Evolutionary conservation across 2,888 invertebrate genomes (phyloP).

Genomic region (Dasysyrphus albostriatus): DNA sequence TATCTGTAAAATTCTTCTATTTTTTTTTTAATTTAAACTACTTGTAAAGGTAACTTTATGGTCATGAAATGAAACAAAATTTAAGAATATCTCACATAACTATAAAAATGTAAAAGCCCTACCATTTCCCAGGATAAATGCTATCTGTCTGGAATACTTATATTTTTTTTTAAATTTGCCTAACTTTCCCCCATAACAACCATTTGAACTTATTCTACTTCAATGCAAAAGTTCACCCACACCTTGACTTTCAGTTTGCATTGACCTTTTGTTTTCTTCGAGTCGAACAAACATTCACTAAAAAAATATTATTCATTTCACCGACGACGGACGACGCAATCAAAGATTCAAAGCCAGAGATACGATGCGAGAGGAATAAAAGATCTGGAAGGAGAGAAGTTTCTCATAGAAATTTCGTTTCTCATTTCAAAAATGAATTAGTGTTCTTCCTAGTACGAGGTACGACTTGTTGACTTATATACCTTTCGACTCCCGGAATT

Average conservation of each 20-base stretch:
- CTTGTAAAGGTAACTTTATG: no score
- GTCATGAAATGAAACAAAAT: no score
- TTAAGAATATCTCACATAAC: no score
- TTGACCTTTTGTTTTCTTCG: slow-evolving; percentile 47
- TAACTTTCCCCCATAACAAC: not conserved
- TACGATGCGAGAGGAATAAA: slow-evolving; percentile 9
- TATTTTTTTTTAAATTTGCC: not conserved
- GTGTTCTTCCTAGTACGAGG: slow-evolving; percentile 40
- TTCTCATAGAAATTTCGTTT: slow-evolving; percentile 40
- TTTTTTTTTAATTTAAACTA: no score
- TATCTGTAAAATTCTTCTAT: no score
- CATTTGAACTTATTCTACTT: not conserved
- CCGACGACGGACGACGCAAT: slow-evolving; percentile 44
- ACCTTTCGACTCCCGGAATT: slow-evolving; percentile 41
- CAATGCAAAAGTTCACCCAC: slow-evolving; percentile 2
- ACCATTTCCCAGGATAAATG: not conserved
- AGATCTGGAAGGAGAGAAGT: not conserved
- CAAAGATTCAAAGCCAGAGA: slow-evolving; percentile 64
- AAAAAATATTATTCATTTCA: slow-evolving; percentile 22
- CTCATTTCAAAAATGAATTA: slow-evolving; percentile 71
- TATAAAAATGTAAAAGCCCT: not conserved
- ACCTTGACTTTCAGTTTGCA: slow-evolving; percentile 35
- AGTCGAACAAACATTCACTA: slow-evolving; percentile 36
- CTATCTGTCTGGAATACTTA: not conserved
- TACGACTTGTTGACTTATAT: slow-evolving; percentile 62